These are phyloP conservation scores for Coleophora flavipennella DNA, from an alignment of 2,888 invertebrate genomes.

Conservation along the genomic window DNA sequence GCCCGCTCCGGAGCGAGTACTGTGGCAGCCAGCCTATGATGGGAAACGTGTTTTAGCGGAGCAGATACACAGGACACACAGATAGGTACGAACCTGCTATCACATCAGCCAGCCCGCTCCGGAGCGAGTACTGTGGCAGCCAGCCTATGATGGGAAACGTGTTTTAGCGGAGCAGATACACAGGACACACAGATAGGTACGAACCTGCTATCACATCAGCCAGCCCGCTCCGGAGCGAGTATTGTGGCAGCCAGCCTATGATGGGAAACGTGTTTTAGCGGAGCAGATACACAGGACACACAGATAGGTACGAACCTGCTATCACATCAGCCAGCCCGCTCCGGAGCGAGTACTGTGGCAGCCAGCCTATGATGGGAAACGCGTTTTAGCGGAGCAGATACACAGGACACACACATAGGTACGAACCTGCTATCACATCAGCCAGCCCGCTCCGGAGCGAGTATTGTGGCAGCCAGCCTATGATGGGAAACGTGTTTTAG, in stretches of 20 bases:
- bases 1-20: conserved; percentile 76
- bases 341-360: conserved; percentile 76
- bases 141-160: conserved; percentile 76
- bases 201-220: conserved; percentile 87
- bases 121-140: conserved; percentile 77
- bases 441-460: conserved; percentile 76
- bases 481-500: conserved; percentile 76
- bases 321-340: conserved; percentile 83
- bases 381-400: conserved; percentile 74
- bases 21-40: conserved; percentile 79
- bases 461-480: conserved; percentile 80
- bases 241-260: conserved; percentile 78
- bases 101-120: conserved; percentile 80
- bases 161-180: conserved; percentile 76
- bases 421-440: conserved; percentile 87
- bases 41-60: conserved; percentile 75
- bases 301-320: too few species aligned
- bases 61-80: too few species aligned
- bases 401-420: too few species aligned
- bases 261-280: conserved; percentile 77
- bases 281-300: too few species aligned
- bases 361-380: conserved; percentile 78
- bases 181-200: too few species aligned
- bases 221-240: conserved; percentile 75
- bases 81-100: too few species aligned